phyloP scores from a whole-genome alignment of 1,140 invertebrate genomes.

The Papilio glaucus region DNA sequence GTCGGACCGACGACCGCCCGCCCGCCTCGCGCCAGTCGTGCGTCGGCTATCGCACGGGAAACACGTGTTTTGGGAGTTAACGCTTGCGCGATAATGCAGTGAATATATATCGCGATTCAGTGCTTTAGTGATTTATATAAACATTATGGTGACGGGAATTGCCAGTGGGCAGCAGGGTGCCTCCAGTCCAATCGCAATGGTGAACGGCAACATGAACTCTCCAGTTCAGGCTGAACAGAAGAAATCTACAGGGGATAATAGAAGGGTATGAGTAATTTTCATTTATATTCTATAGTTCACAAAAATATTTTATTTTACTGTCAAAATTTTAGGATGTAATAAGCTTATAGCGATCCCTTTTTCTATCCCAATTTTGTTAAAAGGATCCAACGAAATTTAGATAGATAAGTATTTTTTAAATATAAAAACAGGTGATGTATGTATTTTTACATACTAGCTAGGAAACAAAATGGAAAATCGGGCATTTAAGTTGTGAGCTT shows the following conservation, averaged over 20 bases:
- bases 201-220: constrained; percentile 51
- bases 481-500: too few relatives aligned
- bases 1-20: constrained; percentile 32
- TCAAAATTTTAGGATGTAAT: neutral
- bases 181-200: constrained; percentile 51
- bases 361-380: too few relatives aligned
- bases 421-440: too few relatives aligned
- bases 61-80: constrained; percentile 44
- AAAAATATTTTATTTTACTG: neutral
- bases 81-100: constrained; percentile 53
- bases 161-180: constrained; percentile 59
- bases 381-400: too few relatives aligned
- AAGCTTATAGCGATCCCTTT: too few relatives aligned
- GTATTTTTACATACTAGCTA: too few relatives aligned
- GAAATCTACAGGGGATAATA: constrained; percentile 63
- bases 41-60: constrained; percentile 52
- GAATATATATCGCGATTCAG: constrained; percentile 46
- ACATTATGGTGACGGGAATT: constrained; percentile 71
- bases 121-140: constrained; percentile 48
- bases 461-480: too few relatives aligned
- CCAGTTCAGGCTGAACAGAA: constrained; percentile 58
- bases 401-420: too few relatives aligned
- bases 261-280: constrained; percentile 61
- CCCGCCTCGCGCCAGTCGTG: constrained; percentile 63
- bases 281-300: constrained; percentile 21